A percentile compares a stretch with the other conserved stretches of the same genome.
Evolutionary conservation across 2,888 invertebrate genomes (phyloP).

Genomic region (Dione juno): DNA sequence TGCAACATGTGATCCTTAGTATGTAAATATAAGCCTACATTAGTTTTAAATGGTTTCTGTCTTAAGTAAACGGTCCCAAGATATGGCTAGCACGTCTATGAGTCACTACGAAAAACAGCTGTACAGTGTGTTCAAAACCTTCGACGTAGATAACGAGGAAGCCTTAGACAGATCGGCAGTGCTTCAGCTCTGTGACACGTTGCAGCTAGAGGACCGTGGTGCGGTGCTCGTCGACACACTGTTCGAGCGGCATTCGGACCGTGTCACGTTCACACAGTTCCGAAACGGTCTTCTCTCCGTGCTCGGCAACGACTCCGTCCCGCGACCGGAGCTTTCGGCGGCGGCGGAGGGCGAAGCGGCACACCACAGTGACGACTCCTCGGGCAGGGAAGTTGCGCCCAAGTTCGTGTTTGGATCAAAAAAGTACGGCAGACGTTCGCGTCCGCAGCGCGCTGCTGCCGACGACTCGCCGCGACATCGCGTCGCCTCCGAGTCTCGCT

Average conservation of each 20-base stretch:
- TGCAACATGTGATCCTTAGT: slow-evolving; percentile 46
- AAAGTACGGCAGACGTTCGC: slow-evolving; percentile 89
- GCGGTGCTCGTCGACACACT: slow-evolving; percentile 85
- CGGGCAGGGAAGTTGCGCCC: slow-evolving; percentile 88
- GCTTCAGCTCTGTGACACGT: slow-evolving; percentile 87
- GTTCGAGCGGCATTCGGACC: slow-evolving; percentile 76
- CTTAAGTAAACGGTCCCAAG: slow-evolving; percentile 35
- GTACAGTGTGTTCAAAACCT: slow-evolving; percentile 90
- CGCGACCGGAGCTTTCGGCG: slow-evolving; percentile 47
- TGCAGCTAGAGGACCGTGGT: slow-evolving; percentile 90
- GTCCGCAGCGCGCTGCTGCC: slow-evolving; percentile 76
- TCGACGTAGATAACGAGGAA: slow-evolving; percentile 87
- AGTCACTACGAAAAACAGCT: slow-evolving; percentile 93
- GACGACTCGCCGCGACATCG: slow-evolving; percentile 56
- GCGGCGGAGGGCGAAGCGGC: slow-evolving; percentile 52
- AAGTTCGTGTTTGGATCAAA: slow-evolving; percentile 89
- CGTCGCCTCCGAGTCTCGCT: slow-evolving; percentile 66
- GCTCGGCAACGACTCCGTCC: slow-evolving; percentile 82
- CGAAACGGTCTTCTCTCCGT: slow-evolving; percentile 89
- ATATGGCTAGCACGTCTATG: slow-evolving; percentile 73
- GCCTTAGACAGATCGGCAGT: slow-evolving; percentile 87
- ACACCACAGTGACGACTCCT: slow-evolving; percentile 77
- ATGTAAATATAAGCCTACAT: slow-evolving; percentile 35
- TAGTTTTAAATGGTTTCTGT: slow-evolving; percentile 29
- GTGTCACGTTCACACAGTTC: slow-evolving; percentile 88